Conservation (phyloP, 2,797 vertebrate genomes). For the Manis crassicaudata region DNA sequence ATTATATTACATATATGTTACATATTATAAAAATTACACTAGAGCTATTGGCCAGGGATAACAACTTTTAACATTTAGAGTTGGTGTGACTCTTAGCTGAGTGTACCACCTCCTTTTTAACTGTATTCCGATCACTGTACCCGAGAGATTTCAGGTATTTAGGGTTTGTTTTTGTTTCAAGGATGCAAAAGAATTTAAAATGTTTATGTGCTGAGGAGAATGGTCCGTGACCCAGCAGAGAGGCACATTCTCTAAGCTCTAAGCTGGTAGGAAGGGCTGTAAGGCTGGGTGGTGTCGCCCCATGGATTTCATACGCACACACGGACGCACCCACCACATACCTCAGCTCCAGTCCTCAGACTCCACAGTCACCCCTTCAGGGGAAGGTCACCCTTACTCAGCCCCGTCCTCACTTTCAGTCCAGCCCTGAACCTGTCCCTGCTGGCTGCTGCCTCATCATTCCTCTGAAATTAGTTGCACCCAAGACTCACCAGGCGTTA, state of each 20-base stretch:
- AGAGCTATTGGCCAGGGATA: background rate
- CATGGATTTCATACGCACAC: too few relatives aligned
- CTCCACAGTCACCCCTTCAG: rapidly evolving
- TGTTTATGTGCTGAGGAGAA: background rate
- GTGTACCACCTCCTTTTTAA: background rate
- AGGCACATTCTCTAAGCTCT: background rate
- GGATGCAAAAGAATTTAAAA: background rate
- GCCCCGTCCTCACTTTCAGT: background rate
- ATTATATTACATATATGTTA: too few relatives aligned
- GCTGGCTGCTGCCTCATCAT: rapidly evolving
- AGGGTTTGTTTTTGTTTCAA: background rate
- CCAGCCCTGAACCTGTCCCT: background rate
- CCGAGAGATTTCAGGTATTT: background rate
- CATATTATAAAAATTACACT: background rate
- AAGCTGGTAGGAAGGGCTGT: background rate
- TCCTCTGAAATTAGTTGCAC: background rate
- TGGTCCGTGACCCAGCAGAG: too few relatives aligned
- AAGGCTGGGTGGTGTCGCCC: rapidly evolving
- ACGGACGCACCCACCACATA: too few relatives aligned
- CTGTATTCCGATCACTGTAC: background rate
- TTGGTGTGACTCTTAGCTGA: background rate
- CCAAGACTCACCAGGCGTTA: background rate
- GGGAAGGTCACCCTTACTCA: background rate
- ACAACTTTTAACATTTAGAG: background rate
- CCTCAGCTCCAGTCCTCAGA: background rate